These are phyloP conservation scores for Choloepus hoffmanni DNA, from an alignment of 2,113 vertebrate species.

Conservation along the genomic window DNA sequence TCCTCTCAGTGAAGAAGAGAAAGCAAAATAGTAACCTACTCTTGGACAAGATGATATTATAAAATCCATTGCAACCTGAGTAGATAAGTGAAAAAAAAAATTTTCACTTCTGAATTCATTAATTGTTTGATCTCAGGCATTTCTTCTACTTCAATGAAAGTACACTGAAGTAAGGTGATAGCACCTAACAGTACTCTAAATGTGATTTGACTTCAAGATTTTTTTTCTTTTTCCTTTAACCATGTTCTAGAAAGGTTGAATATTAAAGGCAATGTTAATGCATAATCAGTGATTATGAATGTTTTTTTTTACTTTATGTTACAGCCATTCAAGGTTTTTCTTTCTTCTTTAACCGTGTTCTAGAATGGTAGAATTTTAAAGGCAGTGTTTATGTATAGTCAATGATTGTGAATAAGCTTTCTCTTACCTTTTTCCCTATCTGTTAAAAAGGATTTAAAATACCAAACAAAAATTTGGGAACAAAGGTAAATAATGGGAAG, in stretches of 20 bases:
- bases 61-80: background rate
- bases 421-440: background rate
- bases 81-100: too few relatives aligned
- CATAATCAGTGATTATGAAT: background rate
- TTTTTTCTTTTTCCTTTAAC: background rate
- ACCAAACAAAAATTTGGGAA: background rate
- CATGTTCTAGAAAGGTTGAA: background rate
- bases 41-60: conserved; percentile 34
- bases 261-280: conserved; percentile 37
- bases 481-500: conserved; percentile 48
- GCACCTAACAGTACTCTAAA: background rate
- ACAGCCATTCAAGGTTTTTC: background rate
- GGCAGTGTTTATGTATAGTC: background rate
- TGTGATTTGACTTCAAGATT: conserved; percentile 25
- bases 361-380: conserved; percentile 2
- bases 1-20: background rate
- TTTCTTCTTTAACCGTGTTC: background rate
- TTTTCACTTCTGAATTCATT: background rate
- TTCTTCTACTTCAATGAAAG: conserved; percentile 34
- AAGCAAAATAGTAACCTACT: background rate
- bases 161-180: background rate
- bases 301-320: conserved; percentile 9
- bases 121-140: background rate
- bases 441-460: conserved; percentile 57
- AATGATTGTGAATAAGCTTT: background rate